Conservation (phyloP, 2,888 invertebrate species). For the Lasiommata megera region DNA sequence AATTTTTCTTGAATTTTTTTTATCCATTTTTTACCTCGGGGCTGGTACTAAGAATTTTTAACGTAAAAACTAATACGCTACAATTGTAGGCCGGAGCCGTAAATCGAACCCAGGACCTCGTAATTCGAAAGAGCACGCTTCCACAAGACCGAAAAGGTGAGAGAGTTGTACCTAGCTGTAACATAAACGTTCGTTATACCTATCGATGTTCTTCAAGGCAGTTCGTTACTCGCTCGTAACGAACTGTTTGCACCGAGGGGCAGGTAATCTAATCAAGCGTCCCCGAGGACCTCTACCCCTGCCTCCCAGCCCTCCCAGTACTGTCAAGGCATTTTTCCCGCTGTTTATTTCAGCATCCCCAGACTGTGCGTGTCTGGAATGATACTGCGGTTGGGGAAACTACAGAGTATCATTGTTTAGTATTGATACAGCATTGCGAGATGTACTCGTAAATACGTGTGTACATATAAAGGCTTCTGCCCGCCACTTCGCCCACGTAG, state of each 20-base stretch:
- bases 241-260: constrained; percentile 75
- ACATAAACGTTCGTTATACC: constrained; percentile 30
- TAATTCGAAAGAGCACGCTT: no score
- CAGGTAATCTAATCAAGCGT: constrained; percentile 71
- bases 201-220: constrained; percentile 31
- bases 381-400: constrained; percentile 1
- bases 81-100: no score
- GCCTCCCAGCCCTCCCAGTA: constrained; percentile 33
- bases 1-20: no score
- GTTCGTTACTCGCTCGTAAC: constrained; percentile 63
- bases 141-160: no score
- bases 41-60: no score
- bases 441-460: neutral
- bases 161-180: neutral
- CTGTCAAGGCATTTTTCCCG: constrained; percentile 55
- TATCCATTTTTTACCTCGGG: no score
- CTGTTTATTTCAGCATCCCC: constrained; percentile 72
- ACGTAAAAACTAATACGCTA: no score
- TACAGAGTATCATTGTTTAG: neutral
- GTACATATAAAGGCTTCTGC: no score
- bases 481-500: no score
- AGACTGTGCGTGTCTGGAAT: constrained; percentile 46
- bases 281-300: constrained; percentile 52
- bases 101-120: no score
- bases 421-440: neutral